phyloP scores from a whole-genome alignment of 2,797 vertebrate species.

The Otus scops region DNA sequence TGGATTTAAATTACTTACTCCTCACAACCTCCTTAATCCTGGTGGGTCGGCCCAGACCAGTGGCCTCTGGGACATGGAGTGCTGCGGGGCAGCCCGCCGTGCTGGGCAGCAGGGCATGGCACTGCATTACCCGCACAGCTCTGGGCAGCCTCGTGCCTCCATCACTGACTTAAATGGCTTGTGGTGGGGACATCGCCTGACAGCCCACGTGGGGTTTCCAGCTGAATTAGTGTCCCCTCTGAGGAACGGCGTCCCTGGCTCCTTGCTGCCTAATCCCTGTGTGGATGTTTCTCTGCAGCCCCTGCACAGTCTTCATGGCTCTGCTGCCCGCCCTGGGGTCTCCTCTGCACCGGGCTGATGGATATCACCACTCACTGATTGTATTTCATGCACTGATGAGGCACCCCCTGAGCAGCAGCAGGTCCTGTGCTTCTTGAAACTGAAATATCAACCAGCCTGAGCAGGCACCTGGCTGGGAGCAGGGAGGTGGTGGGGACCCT shows the following conservation, averaged over 20 bases:
- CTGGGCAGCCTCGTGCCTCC: not conserved
- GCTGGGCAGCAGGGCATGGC: rapidly evolving
- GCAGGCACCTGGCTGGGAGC: not conserved
- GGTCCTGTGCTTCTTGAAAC: rapidly evolving
- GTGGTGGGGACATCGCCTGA: not conserved
- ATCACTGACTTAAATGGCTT: rapidly evolving
- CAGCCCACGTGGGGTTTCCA: not conserved
- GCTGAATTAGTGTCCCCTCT: not conserved
- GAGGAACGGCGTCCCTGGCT: rapidly evolving
- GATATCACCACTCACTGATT: not conserved
- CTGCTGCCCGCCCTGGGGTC: not conserved
- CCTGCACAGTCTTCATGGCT: rapidly evolving
- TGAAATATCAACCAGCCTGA: not conserved
- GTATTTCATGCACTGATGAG: rapidly evolving
- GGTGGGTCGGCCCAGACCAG: not conserved
- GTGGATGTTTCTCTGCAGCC: not conserved
- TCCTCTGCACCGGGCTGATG: rapidly evolving
- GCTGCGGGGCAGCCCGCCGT: rapidly evolving
- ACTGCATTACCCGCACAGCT: not conserved
- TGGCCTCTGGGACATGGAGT: not conserved
- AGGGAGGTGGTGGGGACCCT: not conserved
- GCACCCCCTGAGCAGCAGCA: not conserved
- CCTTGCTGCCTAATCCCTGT: not conserved
- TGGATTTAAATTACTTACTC: constrained; percentile 47
- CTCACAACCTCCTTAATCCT: constrained; percentile 7